These are phyloP conservation scores for Capitulum mitella DNA, from an alignment of 2,888 invertebrate species.

Conservation along the genomic window DNA sequence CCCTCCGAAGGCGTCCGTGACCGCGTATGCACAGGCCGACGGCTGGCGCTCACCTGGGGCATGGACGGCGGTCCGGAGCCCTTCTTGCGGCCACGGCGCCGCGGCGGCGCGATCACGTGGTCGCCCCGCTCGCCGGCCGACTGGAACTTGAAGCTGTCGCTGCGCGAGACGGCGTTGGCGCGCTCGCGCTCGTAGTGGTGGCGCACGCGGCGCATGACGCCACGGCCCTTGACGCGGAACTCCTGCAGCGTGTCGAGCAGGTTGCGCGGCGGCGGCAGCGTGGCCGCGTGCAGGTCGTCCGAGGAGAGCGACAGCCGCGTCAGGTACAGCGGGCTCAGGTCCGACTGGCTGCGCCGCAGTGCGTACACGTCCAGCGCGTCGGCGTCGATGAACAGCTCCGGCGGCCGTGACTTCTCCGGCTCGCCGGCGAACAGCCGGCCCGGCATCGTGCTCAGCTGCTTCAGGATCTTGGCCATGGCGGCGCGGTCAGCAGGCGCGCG, in stretches of 20 bases:
- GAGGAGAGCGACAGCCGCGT: not conserved
- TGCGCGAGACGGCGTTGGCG: not conserved
- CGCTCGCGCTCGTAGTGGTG: no score
- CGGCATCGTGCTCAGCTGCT: not conserved
- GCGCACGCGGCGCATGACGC: not conserved
- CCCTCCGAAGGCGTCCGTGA: no score
- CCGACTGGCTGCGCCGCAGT: conserved; percentile 10
- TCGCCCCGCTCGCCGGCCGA: not conserved
- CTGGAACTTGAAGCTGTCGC: conserved; percentile 22
- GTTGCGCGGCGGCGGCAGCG: conserved; percentile 1
- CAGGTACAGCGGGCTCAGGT: conserved; percentile 2
- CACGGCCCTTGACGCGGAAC: not conserved
- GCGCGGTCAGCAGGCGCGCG: not conserved
- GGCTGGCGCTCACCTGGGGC: conserved; percentile 13
- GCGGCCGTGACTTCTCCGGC: not conserved
- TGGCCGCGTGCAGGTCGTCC: not conserved
- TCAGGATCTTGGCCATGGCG: conserved; percentile 19
- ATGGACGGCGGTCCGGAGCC: not conserved
- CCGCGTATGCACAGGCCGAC: no score
- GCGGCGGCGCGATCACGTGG: not conserved
- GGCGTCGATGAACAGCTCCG: conserved; percentile 6
- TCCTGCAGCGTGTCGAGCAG: not conserved
- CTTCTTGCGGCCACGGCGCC: not conserved
- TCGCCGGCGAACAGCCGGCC: not conserved
- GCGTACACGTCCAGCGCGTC: conserved; percentile 20